phyloP scores from a whole-genome alignment of 2,888 invertebrate genomes.

The Chymomyza amoena region DNA sequence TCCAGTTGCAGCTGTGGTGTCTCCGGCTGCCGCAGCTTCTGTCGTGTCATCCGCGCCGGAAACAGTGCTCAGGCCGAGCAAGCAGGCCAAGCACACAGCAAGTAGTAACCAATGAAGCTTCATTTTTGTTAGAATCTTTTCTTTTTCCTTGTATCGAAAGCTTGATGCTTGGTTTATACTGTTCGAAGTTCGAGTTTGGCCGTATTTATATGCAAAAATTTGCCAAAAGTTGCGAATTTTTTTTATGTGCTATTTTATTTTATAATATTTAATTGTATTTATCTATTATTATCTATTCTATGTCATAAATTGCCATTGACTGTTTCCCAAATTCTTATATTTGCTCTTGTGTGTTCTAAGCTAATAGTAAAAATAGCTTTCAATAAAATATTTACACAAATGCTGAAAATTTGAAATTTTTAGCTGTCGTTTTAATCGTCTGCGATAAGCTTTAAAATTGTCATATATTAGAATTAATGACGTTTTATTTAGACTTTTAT shows the following conservation, averaged over 20 bases:
- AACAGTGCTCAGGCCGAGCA: not conserved
- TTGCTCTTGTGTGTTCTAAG: not conserved
- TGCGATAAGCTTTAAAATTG: not conserved
- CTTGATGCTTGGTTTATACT: not conserved
- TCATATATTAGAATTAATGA: not conserved
- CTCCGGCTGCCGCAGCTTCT: not conserved
- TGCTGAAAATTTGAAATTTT: conserved; percentile 2
- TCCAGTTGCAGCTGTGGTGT: no score
- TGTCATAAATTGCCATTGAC: not conserved
- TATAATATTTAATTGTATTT: no score
- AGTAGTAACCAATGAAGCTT: conserved; percentile 33
- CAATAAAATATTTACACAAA: conserved; percentile 25
- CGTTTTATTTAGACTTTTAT: not conserved
- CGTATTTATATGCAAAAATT: not conserved
- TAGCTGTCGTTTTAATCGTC: not conserved
- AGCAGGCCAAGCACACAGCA: conserved; percentile 18
- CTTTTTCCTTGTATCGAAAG: conserved; percentile 6
- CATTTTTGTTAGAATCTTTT: not conserved
- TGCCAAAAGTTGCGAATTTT: not conserved
- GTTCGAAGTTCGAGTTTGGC: not conserved
- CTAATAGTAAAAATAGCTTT: not conserved
- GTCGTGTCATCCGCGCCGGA: not conserved
- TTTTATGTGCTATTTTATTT: not conserved
- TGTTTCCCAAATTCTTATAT: not conserved
- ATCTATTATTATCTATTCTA: not conserved